These are phyloP conservation scores for Pygoscelis adeliae DNA, from an alignment of 2,113 vertebrate genomes.

Conservation along the genomic window DNA sequence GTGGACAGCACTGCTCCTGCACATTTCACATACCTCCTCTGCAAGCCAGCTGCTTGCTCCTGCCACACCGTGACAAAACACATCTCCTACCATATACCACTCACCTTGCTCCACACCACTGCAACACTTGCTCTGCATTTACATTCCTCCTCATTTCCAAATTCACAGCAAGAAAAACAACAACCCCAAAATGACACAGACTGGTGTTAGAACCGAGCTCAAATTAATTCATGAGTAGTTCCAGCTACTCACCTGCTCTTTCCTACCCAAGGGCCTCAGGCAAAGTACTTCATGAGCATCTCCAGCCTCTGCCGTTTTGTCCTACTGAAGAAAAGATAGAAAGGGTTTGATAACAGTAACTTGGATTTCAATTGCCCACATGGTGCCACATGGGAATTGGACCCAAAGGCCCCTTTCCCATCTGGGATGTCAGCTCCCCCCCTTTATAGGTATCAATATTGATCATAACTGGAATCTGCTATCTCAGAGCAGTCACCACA, in stretches of 20 bases:
- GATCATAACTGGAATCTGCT: neutral
- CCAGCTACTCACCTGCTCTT: neutral
- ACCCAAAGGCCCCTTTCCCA: fast-evolving
- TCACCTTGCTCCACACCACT: too few relatives aligned
- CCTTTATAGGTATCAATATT: fast-evolving
- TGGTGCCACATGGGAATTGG: fast-evolving
- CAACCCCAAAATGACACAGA: neutral
- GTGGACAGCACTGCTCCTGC: fast-evolving
- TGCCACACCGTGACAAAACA: fast-evolving
- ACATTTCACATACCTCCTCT: fast-evolving
- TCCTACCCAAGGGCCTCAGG: neutral
- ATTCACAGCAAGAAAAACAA: neutral
- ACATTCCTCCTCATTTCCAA: neutral
- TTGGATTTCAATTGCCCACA: neutral
- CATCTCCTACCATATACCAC: fast-evolving
- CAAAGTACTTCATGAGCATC: fast-evolving
- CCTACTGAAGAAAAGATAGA: neutral
- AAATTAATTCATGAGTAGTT: neutral
- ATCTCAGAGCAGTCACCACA: neutral
- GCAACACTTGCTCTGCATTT: neutral
- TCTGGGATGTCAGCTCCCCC: neutral
- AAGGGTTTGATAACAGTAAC: fast-evolving
- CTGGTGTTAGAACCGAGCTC: fast-evolving
- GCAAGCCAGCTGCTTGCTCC: neutral
- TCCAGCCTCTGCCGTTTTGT: neutral